Evolutionary conservation across 1,140 invertebrate species (phyloP).

Genomic region (Drosophila insularis): DNA sequence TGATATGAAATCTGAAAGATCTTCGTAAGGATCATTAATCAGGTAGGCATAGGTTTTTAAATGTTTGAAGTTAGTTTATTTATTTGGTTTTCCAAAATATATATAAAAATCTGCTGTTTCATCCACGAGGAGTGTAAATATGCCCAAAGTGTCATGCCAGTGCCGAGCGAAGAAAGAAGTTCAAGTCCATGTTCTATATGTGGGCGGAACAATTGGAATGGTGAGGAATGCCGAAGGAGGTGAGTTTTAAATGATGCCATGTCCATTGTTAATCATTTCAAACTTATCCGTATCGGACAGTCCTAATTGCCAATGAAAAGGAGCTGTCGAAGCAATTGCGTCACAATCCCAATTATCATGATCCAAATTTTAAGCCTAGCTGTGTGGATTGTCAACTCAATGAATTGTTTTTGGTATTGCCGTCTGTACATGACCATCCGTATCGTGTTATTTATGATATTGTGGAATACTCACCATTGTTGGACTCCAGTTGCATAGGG

Average conservation of each 20-base stretch:
- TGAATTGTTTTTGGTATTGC: conserved; percentile 85
- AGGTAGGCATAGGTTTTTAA: neutral
- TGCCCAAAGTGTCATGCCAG: conserved; percentile 17
- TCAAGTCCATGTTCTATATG: conserved; percentile 90
- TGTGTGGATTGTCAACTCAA: conserved; percentile 72
- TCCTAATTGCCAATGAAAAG: conserved; percentile 84
- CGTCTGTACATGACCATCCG: conserved; percentile 81
- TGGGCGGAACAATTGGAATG: conserved; percentile 96
- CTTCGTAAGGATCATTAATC: neutral
- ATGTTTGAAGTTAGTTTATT: neutral
- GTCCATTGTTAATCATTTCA: neutral
- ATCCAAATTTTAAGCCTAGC: conserved; percentile 84
- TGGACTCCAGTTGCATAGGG: conserved; percentile 97
- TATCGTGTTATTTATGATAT: conserved; percentile 89
- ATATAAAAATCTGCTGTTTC: conserved; percentile 12
- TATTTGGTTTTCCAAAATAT: neutral
- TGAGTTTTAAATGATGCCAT: conserved; percentile 62
- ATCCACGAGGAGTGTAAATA: neutral
- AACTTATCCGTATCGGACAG: conserved; percentile 74
- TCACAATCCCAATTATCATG: conserved; percentile 88
- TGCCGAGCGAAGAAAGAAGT: conserved; percentile 75
- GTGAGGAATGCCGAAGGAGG: conserved; percentile 87
- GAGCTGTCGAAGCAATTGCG: conserved; percentile 84
- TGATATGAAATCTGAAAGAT: too few relatives aligned
- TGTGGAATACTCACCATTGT: conserved; percentile 91